Base-by-base conservation (phyloP, 2,113 vertebrate genomes). In the Orthonyx spaldingii region DNA sequence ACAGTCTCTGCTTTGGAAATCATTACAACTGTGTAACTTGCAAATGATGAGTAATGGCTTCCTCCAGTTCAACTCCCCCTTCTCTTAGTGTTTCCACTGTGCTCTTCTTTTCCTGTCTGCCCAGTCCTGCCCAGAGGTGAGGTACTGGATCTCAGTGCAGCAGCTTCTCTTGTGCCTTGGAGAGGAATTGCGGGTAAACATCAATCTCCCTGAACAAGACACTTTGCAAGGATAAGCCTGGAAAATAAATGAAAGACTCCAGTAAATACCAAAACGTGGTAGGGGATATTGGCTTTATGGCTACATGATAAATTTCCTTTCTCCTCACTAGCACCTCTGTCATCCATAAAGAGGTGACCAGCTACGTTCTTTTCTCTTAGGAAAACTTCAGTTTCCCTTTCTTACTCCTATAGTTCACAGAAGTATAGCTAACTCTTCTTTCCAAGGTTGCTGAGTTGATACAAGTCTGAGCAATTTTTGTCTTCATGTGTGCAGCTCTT, bases 1-100 rank as follows among this genome's bases (percentile, higher is more conserved):
- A 61, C 65, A 76, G 65, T 49, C 32, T 87, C 78, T 89, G 65
- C 70, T 87, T 82, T 91, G 93, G 95, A 95, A 95, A 84, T 85
- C 70, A 41, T 89, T 95, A 71, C 56, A 78, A 39, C 68, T 89
- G 47, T 63, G 18, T 55, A 75, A 71, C 70, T 94, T 82, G 74
- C 19, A 87, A 68, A 68, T 44, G 49, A 39, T 93, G 93, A 89
- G 32, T 76, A 90, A 89, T 85, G 56, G 23, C 68, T 94, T 94
- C 77, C 69, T 95, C 44, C 37, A 16, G 1, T 61, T 87, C 84
- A 84, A 55, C 28, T 46, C 52, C 23, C 14, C 5, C 13, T 64
- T 57, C 41, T 59, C 66, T 41, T 46, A 37, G 5, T 70, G n/a
- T 55, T 94, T 77, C 27, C 66, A 37, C 22, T 33, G 37, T 79